phyloP scores from a whole-genome alignment of 2,113 vertebrate species.

The Laticauda laticaudata region DNA sequence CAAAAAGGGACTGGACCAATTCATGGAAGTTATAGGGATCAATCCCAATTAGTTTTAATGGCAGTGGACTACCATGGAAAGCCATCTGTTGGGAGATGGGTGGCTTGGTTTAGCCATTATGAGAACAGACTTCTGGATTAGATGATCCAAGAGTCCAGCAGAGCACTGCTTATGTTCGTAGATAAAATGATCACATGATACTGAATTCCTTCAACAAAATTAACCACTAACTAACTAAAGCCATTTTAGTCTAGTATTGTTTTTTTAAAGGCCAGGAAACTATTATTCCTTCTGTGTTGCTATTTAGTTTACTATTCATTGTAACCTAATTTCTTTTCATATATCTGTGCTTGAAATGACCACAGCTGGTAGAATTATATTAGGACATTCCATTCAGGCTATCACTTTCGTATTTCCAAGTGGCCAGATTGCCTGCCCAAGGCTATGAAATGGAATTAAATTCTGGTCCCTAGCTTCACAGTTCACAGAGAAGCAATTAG shows the following conservation, averaged over 20 bases:
- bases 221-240: background rate
- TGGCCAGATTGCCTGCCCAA: conserved; percentile 11
- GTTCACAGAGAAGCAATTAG: conserved; percentile 12
- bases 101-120: background rate
- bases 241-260: background rate
- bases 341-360: background rate
- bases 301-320: background rate
- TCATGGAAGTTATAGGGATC: background rate
- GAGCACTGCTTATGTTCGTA: background rate
- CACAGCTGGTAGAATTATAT: conserved; percentile 14
- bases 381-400: conserved; percentile 21
- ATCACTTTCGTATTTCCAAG: conserved; percentile 16
- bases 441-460: conserved; percentile 23
- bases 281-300: background rate
- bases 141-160: background rate
- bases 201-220: background rate
- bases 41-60: background rate
- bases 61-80: background rate
- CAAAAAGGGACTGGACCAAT: background rate
- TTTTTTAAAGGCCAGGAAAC: background rate
- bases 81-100: background rate
- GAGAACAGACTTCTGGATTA: background rate
- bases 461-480: background rate
- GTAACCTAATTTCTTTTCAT: background rate
- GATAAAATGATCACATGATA: background rate